Evolutionary conservation across 2,113 vertebrate genomes (phyloP), one percentile per base, ranked within the genome.

Genomic region (Channa maculata): DNA sequence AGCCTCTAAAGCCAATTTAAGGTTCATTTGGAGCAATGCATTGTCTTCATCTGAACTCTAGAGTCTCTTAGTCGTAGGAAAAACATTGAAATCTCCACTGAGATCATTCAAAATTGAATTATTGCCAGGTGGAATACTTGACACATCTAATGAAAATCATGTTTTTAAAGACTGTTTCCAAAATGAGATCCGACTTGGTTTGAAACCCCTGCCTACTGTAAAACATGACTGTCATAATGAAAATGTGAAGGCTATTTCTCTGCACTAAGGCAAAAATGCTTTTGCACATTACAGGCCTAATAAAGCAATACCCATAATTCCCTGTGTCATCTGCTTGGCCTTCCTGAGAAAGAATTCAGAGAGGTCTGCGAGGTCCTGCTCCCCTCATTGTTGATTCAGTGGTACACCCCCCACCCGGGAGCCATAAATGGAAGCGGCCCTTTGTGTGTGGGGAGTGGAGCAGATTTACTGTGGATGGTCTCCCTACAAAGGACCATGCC

Each of bases 361-460:
- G 86, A 91, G 83, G 91, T 93, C 91, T 86, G 84, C 82, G 66
- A 85, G 87, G 75, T 92, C 83, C 79, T 39, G 86, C 89, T 89
- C 89, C 74, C 82, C 89, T 91, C 78, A 82, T 84, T 95, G 88
- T 95, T 95, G 93, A 88, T 54, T 93, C 88, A 89, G 90, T 66
- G 49, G 13, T 72, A 59, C 84, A 39, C 89, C 93, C 83, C 90
- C 87, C 94, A 81, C 64, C 77, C 84, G 74, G 86, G 44, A 87
- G 57, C 85, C 73, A 71, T 93, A 74, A 89, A 92, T 89, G 91
- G 91, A 90, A 83, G 83, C 84, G 71, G 73, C 49, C 84, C 92
- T 94, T 95, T 94, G 92, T 82, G 91, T 75, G 65, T 82, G 82
- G 64, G 86, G 87, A 84, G 89, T 53, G 84, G 90, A 91, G 86